A percentile compares a stretch with the other conserved stretches of the same genome.
Evolutionary conservation across 1,140 invertebrate species (phyloP).

Genomic region (Tetranychus cinnabarinus): DNA sequence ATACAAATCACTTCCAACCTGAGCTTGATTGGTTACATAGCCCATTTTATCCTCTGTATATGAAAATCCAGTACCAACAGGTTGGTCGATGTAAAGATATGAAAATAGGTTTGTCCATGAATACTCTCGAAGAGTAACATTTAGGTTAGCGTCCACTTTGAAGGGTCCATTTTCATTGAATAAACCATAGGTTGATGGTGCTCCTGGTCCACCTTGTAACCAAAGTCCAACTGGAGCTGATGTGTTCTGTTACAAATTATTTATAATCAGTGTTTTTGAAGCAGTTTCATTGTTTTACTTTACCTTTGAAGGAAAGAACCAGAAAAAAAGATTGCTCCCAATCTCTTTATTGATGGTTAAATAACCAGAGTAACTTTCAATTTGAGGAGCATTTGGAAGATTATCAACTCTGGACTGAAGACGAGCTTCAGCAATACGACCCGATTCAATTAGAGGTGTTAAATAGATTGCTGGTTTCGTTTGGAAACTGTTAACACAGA

Average conservation of each 20-base stretch:
- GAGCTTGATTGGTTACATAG: constrained; percentile 11
- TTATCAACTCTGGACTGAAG: background rate
- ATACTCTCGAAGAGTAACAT: constrained; percentile 32
- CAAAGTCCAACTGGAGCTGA: constrained; percentile 46
- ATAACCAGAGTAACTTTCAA: constrained; percentile 12
- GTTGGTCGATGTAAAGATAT: constrained; percentile 63
- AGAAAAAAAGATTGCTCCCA: constrained; percentile 14
- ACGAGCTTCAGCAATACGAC: background rate
- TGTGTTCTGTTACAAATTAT: background rate
- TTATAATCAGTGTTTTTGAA: background rate
- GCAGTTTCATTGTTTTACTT: background rate
- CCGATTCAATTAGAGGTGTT: constrained; percentile 5
- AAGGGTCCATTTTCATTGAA: constrained; percentile 62
- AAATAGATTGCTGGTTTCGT: background rate
- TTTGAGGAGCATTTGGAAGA: constrained; percentile 3
- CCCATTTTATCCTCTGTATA: constrained; percentile 9
- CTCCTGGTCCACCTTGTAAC: constrained; percentile 62
- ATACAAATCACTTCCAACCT: constrained; percentile 11
- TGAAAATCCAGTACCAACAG: constrained; percentile 38
- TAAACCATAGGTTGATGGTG: constrained; percentile 48
- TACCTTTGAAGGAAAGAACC: constrained; percentile 11
- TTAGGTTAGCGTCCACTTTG: constrained; percentile 25
- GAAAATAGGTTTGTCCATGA: constrained; percentile 49
- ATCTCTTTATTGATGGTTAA: constrained; percentile 12
- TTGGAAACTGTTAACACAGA: no score